Evolutionary conservation across 2,888 invertebrate species (phyloP), one percentile per base, ranked within the genome.

Genomic region (Coecobrya sp.): DNA sequence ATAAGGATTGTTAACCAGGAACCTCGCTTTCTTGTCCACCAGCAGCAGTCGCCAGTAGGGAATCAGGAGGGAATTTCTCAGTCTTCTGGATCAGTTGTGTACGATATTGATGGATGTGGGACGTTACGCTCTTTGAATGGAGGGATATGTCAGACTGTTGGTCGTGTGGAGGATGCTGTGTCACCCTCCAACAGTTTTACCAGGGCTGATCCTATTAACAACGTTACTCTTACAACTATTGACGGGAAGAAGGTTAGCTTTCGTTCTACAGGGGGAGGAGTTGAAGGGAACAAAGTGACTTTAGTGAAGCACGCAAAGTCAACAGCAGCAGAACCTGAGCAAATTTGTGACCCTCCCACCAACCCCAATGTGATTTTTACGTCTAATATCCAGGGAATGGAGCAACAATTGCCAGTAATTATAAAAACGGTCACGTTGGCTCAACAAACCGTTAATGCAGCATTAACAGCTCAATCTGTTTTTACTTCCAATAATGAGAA

Each of bases 211-310:
- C 36, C 3, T 36, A 36, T n/a, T 30, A 68, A 68, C 2, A 76
- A 92, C 45, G 86, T 93, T 1, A 68, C 84, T 0, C 30, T 90
- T 19, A 90, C 85, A 16, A 86, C 90, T 0, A 87, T 88, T 25
- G 93, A 91, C 22, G 86, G 91, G 16, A 90, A 93, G 25, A 79
- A 73, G 27, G 65, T 86, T 62, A 68, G 49, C 0, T 73, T 86
- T n/a, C 49, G 52, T n/a, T 7, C 86, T 16, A 36, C 42, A 7
- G 19, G 27, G 13, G 0, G 13, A 7, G 19, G 27, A 16, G 0
- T 1, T 65, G 65, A 65, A 25, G 11, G 8, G 27, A 27, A 8
- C 25, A 65, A 65, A 30, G n/a, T n/a, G n/a, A n/a, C n/a, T 36
- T 36, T 7, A 7, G 36, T 36, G 36, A 36, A 36, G 36, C 2